Base-by-base conservation (phyloP, 2,888 invertebrate genomes). In the Chrysopilus asiliformis region DNA sequence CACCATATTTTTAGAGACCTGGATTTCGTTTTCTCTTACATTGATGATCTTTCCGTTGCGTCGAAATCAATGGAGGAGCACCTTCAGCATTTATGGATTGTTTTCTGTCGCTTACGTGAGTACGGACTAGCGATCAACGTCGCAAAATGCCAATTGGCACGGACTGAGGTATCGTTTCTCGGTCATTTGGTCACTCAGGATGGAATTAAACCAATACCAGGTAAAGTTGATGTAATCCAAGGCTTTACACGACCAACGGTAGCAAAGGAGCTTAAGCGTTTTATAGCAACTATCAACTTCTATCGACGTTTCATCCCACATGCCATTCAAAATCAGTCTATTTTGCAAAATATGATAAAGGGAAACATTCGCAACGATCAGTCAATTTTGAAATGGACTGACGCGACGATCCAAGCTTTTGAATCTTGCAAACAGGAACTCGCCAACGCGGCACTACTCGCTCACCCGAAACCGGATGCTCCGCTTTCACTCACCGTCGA, bases 381-480 rank as follows among this genome's bases (percentile, higher is more conserved):
- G n/a, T n/a, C n/a, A 13, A 6, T 12, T 9, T 4, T 29, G 4
- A 30, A 28, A 17, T 33, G 33, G 29, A 34, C 33, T 9, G 12
- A 15, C 3, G 14, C 9, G 9, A 14, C 16, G 3, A 34, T 10
- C 4, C 9, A 19, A 13, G 18, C 29, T 2, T 33, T 34, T 9
- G 9, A 29, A 9, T 4, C 19, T 3, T 33, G 28, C 7, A 28
- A 38, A n/a, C 9, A 28, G n/a, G 10, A 19, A 10, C 3, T 35
- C 4, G 3, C 10, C 12, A 14, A 28, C 4, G 13, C 38, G 16
- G 46, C 57, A 1, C 49, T 3, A 1, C 39, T 60, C 2, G 49
- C 49, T 3, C 57, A 58, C 38, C 60, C 58, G 1, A 46, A 46
- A 4, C 15, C 32, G 1, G n/a, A 47, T 9, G 51, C 55, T 0